phyloP scores from a whole-genome alignment of 2,113 vertebrate genomes.

The Takifugu bimaculatus region DNA sequence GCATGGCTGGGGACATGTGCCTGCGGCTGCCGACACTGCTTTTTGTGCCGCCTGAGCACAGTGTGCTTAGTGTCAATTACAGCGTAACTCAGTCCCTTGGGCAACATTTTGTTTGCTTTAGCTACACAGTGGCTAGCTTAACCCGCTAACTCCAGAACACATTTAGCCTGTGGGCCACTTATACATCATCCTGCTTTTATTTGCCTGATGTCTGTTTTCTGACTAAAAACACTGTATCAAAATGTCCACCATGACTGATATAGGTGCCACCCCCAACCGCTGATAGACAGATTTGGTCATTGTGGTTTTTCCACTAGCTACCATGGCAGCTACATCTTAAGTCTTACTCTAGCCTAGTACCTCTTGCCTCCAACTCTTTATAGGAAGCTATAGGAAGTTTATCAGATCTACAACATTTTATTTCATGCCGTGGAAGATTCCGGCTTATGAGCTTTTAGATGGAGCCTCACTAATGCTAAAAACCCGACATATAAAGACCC shows the following conservation, averaged over 20 bases:
- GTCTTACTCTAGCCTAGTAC: slow-evolving; percentile 20
- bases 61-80: slow-evolving; percentile 49
- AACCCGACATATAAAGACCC: slow-evolving; percentile 15
- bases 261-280: slow-evolving; percentile 39
- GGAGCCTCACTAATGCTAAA: slow-evolving; percentile 28
- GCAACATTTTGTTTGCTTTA: slow-evolving; percentile 78
- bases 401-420: slow-evolving; percentile 15
- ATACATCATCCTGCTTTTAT: slow-evolving; percentile 73
- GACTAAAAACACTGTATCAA: slow-evolving; percentile 41
- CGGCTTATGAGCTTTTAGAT: slow-evolving; percentile 31
- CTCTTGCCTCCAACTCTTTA: slow-evolving; percentile 31
- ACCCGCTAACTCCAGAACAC: slow-evolving; percentile 67
- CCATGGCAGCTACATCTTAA: slow-evolving; percentile 38
- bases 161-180: slow-evolving; percentile 75
- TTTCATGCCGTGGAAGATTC: slow-evolving; percentile 26
- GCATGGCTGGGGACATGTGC: neutral
- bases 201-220: slow-evolving; percentile 62
- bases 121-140: slow-evolving; percentile 72
- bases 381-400: slow-evolving; percentile 28
- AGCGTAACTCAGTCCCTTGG: slow-evolving; percentile 62
- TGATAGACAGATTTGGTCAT: slow-evolving; percentile 57
- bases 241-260: slow-evolving; percentile 33
- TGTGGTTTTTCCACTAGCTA: slow-evolving; percentile 60
- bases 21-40: slow-evolving; percentile 6
- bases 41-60: slow-evolving; percentile 14